phyloP scores from a whole-genome alignment of 1,140 invertebrate genomes.

The Drosophila littoralis region DNA sequence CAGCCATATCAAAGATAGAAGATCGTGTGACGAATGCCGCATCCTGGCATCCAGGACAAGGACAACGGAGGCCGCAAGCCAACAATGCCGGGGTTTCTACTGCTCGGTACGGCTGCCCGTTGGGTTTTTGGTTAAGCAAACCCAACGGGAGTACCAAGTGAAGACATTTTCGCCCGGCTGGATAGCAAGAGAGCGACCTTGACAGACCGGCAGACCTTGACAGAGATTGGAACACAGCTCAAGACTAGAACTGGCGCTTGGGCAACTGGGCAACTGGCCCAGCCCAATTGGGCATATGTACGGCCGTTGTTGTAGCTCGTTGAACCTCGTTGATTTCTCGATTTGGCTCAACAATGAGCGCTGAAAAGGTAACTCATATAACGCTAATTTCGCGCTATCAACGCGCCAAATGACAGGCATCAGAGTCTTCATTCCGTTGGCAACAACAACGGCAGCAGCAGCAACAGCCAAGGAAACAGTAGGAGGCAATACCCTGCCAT shows the following conservation, averaged over 20 bases:
- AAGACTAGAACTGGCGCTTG: neutral
- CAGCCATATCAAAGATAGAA: conserved; percentile 23
- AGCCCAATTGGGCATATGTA: conserved; percentile 1
- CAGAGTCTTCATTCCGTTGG: neutral
- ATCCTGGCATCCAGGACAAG: conserved; percentile 53
- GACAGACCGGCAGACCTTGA: conserved; percentile 11
- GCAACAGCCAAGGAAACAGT: conserved; percentile 47
- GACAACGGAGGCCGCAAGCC: conserved; percentile 74
- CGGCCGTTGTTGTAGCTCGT: neutral
- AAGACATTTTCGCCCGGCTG: conserved; percentile 59
- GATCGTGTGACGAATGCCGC: conserved; percentile 64
- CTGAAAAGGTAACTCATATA: conserved; percentile 74
- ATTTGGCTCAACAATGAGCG: conserved; percentile 63
- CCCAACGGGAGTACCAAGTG: conserved; percentile 61
- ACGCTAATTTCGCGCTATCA: conserved; percentile 77
- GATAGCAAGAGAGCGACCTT: conserved; percentile 35
- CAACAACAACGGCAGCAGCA: conserved; percentile 10
- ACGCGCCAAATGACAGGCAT: conserved; percentile 49
- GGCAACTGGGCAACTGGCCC: conserved; percentile 7
- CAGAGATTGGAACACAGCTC: neutral
- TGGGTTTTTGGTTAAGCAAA: conserved; percentile 68
- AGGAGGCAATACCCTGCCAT: conserved; percentile 63
- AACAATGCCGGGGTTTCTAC: conserved; percentile 73
- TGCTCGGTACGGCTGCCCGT: conserved; percentile 65
- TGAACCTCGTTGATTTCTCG: conserved; percentile 59